Conservation (phyloP, 2,113 vertebrate species). For the Malaclemys terrapin region DNA sequence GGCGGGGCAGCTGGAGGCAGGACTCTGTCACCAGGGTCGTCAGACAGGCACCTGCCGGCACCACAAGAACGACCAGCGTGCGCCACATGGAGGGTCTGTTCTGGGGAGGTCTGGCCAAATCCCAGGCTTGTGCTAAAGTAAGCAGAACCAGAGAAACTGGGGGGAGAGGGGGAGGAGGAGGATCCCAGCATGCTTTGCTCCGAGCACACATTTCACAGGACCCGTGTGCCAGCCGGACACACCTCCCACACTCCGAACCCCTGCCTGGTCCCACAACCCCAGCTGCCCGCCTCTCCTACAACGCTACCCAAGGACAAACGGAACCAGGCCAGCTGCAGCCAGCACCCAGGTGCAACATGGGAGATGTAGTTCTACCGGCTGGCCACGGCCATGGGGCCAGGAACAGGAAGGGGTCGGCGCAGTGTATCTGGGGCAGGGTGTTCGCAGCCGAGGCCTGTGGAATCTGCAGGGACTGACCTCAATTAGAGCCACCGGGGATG, state of each 20-base stretch:
- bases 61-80: too few relatives aligned
- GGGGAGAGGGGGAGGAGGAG: too few relatives aligned
- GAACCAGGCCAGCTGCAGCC: neutral
- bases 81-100: too few relatives aligned
- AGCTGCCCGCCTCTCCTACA: neutral
- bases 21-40: too few relatives aligned
- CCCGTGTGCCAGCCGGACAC: neutral
- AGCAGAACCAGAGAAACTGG: too few relatives aligned
- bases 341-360: neutral
- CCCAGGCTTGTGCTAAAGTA: neutral
- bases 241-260: neutral
- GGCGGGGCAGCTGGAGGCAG: too few relatives aligned
- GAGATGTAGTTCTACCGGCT: neutral
- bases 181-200: neutral
- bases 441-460: rapidly evolving
- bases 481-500: rapidly evolving
- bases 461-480: neutral
- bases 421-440: neutral
- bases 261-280: neutral
- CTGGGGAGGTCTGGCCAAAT: neutral
- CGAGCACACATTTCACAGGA: neutral
- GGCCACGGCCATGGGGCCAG: rapidly evolving
- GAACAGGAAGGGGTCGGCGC: neutral
- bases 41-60: too few relatives aligned
- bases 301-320: neutral